These are phyloP conservation scores for Coleophora deauratella DNA, from an alignment of 2,888 invertebrate species.

Conservation along the genomic window DNA sequence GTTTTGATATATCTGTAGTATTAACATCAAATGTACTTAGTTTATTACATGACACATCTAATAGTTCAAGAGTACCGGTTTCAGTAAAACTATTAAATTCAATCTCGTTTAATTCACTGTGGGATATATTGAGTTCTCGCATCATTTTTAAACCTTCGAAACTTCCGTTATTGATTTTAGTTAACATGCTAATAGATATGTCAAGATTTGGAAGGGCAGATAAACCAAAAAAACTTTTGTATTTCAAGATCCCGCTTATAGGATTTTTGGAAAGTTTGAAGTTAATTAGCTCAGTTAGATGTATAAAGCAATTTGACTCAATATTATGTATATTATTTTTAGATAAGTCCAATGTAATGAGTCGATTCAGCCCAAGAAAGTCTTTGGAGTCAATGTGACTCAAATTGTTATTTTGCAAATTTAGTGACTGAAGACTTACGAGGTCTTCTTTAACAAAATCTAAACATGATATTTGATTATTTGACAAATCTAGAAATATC, in stretches of 20 bases:
- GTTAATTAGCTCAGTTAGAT: slow-evolving; percentile 30
- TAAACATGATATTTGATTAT: slow-evolving; percentile 36
- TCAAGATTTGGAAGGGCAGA: slow-evolving; percentile 38
- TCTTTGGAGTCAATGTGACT: slow-evolving; percentile 27
- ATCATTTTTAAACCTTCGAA: slow-evolving; percentile 40
- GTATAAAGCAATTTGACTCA: slow-evolving; percentile 32
- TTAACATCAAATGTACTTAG: slow-evolving; percentile 36
- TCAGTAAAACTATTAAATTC: slow-evolving; percentile 38
- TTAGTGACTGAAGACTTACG: slow-evolving; percentile 27
- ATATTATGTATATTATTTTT: slow-evolving; percentile 39
- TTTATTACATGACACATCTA: slow-evolving; percentile 48
- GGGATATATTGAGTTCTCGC: slow-evolving; percentile 40
- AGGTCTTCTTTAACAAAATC: slow-evolving; percentile 38
- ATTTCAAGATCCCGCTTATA: slow-evolving; percentile 30
- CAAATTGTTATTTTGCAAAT: slow-evolving; percentile 36
- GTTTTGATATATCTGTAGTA: slow-evolving; percentile 28
- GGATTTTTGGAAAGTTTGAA: slow-evolving; percentile 45
- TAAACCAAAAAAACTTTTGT: slow-evolving; percentile 39
- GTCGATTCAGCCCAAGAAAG: slow-evolving; percentile 26
- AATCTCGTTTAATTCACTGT: slow-evolving; percentile 31
- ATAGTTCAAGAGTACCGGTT: slow-evolving; percentile 31
- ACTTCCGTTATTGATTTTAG: slow-evolving; percentile 35
- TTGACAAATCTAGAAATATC: slow-evolving; percentile 36
- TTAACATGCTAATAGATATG: slow-evolving; percentile 36
- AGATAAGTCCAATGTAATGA: slow-evolving; percentile 43